Evolutionary conservation across 2,113 vertebrate genomes (phyloP).

Genomic region (Ceuthmochares aereus): DNA sequence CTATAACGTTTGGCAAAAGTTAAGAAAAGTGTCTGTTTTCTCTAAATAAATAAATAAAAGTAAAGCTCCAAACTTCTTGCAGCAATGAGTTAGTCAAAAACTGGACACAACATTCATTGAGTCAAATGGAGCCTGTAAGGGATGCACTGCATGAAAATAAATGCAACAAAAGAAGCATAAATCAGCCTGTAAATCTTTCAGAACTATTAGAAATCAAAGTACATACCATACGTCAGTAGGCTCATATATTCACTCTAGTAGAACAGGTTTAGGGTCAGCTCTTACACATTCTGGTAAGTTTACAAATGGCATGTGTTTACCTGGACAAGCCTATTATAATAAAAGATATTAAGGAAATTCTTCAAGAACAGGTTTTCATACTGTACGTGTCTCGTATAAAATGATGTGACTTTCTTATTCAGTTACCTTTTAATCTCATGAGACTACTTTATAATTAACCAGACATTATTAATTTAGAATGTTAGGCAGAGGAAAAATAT

Average conservation of each 20-base stretch:
- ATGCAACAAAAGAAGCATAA: neutral
- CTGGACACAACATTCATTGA: neutral
- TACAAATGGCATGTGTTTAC: slow-evolving; percentile 13
- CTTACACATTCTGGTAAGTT: neutral
- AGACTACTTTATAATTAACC: neutral
- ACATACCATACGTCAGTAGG: neutral
- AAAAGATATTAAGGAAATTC: neutral
- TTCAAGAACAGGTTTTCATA: neutral
- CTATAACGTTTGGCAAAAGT: neutral
- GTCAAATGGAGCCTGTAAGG: neutral
- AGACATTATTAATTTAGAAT: neutral
- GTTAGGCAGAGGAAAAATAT: neutral
- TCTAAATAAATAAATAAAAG: neutral
- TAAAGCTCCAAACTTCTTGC: neutral
- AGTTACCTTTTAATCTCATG: neutral
- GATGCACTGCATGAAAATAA: neutral
- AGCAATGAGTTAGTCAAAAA: neutral
- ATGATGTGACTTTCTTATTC: neutral
- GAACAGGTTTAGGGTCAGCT: neutral
- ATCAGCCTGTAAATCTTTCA: slow-evolving; percentile 1
- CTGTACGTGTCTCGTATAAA: neutral
- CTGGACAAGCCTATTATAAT: slow-evolving; percentile 1
- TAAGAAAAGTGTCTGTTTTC: neutral
- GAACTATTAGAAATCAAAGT: slow-evolving; percentile 17
- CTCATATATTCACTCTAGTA: neutral